phyloP scores from a whole-genome alignment of 2,797 vertebrate species.

The Poliocrania exsul region DNA sequence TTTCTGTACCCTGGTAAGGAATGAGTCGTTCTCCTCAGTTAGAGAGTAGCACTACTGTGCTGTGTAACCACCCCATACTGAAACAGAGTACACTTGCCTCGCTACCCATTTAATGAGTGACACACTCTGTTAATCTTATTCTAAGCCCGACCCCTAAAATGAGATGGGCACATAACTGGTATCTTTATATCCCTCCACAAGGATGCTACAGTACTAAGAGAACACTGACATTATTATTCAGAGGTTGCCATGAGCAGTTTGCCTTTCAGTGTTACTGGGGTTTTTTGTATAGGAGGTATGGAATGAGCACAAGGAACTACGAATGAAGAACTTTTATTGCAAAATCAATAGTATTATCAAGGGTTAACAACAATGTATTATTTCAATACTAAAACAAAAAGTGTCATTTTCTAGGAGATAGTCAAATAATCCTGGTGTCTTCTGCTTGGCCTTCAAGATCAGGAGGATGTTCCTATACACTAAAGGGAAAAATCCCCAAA shows the following conservation, averaged over 20 bases:
- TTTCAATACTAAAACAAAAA: neutral
- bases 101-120: neutral
- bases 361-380: neutral
- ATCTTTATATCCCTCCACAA: neutral
- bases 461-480: neutral
- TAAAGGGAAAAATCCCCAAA: neutral
- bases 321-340: neutral
- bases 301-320: neutral
- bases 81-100: neutral
- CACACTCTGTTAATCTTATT: neutral
- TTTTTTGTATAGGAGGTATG: neutral
- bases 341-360: neutral
- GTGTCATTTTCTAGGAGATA: neutral
- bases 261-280: neutral
- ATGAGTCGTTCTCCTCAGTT: neutral
- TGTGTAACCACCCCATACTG: neutral
- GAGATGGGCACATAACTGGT: neutral
- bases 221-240: neutral
- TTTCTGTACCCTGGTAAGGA: neutral
- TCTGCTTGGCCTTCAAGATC: neutral
- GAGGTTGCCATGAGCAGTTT: neutral
- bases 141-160: neutral
- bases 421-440: neutral
- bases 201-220: neutral
- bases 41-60: neutral